phyloP scores from a whole-genome alignment of 2,888 invertebrate genomes.

The Acholoe squamosa region DNA sequence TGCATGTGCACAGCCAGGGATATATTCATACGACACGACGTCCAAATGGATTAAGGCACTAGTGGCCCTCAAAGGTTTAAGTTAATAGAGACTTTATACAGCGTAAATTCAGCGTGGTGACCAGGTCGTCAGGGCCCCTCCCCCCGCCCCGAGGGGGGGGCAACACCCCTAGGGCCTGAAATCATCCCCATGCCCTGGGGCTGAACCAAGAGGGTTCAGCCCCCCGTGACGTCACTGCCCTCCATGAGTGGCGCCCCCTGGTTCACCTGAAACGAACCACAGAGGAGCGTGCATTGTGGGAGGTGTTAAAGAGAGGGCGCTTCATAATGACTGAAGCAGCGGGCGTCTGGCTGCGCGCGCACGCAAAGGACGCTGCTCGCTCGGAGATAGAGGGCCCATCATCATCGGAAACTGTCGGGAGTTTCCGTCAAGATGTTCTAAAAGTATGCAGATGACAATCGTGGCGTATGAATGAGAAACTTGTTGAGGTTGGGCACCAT shows the following conservation, averaged over 20 bases:
- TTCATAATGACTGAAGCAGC: background rate
- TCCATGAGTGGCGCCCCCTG: background rate
- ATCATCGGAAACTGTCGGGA: conserved; percentile 15
- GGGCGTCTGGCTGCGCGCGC: background rate
- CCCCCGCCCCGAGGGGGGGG: conserved; percentile 38
- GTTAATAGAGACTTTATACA: conserved; percentile 3
- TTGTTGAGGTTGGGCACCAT: background rate
- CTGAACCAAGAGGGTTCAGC: background rate
- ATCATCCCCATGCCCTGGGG: conserved; percentile 21
- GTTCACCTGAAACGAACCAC: background rate
- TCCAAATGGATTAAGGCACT: no score
- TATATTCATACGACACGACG: no score
- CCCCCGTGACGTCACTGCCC: background rate
- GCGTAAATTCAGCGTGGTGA: background rate
- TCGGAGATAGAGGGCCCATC: no score
- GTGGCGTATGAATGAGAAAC: background rate
- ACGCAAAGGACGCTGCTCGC: background rate
- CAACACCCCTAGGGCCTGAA: conserved; percentile 4
- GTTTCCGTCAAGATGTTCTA: background rate
- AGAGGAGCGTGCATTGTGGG: background rate
- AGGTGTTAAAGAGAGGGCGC: background rate
- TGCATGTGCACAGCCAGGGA: no score
- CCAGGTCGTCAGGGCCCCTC: background rate
- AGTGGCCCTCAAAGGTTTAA: no score
- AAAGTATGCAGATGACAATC: background rate